phyloP scores from a whole-genome alignment of 2,797 vertebrate species.

The Emydoidea blandingii region DNA sequence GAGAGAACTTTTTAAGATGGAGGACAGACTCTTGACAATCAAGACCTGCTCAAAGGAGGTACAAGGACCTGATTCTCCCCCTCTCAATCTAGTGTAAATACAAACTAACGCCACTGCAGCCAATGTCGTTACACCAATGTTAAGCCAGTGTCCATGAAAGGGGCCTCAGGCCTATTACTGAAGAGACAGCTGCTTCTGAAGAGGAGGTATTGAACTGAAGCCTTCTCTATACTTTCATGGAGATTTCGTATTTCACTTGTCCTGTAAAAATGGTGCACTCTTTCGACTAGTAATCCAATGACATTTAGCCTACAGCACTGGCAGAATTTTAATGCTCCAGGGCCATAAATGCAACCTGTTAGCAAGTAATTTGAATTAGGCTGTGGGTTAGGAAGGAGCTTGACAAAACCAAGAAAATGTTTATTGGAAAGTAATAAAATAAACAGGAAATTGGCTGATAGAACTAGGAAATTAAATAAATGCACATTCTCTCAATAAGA shows the following conservation, averaged over 20 bases:
- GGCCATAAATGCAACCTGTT: not conserved
- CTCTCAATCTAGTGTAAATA: not conserved
- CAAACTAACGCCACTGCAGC: not conserved
- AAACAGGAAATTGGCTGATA: constrained; percentile 50
- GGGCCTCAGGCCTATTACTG: not conserved
- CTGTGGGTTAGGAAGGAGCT: not conserved
- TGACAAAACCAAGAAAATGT: not conserved
- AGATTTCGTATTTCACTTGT: not conserved
- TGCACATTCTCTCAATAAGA: constrained; percentile 29
- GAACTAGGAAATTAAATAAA: constrained; percentile 44
- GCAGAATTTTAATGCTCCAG: constrained; percentile 14
- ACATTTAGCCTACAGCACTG: not conserved
- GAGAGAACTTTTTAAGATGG: not conserved
- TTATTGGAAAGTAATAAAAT: constrained; percentile 41
- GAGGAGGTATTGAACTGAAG: not conserved
- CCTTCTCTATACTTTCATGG: not conserved
- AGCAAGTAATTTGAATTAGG: constrained; percentile 35
- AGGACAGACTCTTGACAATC: not conserved
- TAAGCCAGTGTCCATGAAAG: not conserved
- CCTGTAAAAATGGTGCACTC: not conserved
- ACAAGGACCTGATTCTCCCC: not conserved
- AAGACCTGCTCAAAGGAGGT: not conserved
- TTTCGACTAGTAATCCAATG: not conserved
- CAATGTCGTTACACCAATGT: not conserved
- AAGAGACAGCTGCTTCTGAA: not conserved